Base-by-base conservation (phyloP, 2,888 invertebrate genomes). In the Aricia artaxerxes region DNA sequence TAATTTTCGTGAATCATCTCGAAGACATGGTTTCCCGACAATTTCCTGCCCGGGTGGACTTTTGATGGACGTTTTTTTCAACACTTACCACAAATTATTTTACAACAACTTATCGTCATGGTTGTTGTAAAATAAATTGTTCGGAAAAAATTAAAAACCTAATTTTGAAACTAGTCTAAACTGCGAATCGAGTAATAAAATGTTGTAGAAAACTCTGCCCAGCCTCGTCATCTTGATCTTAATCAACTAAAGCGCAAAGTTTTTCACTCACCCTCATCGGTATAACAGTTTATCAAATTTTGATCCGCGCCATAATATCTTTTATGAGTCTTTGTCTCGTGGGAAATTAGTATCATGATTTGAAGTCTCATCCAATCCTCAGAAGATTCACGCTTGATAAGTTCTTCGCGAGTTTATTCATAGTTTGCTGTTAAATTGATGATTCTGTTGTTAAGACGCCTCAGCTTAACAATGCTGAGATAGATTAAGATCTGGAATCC, bases 331-430 rank as follows among this genome's bases (percentile, higher is more conserved):
- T 69, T 24, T 24, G 40, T 24, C 73, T 73, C 73, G 7, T 73
- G 73, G 73, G 73, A 73, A 73, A 73, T 73, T 73, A 73, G 44
- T 73, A 44, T 40, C 73, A 44, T 73, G 40, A 69, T 69, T 69
- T 69, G 73, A 73, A 44, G 73, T 44, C 73, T 44, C 73, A 44
- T 73, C 24, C 40, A 73, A 73, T 73, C 73, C 73, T 73, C 73
- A 2, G 44, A 73, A 44, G 73, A 73, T 73, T 24, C 73, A 73
- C 73, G 73, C 73, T 73, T 73, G 73, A 73, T 73, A 73, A 73
- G 40, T 44, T 73, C 11, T 73, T 73, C 4, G 9, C n/a, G 44
- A 73, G 73, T 40, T 40, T 40, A 73, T 44, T 44, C 73, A 73
- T 73, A 73, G 73, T 73, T 38, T 73, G 31, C 38, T 5, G 13